Evolutionary conservation across 2,888 invertebrate species (phyloP).

Genomic region (Anticlea derivata): DNA sequence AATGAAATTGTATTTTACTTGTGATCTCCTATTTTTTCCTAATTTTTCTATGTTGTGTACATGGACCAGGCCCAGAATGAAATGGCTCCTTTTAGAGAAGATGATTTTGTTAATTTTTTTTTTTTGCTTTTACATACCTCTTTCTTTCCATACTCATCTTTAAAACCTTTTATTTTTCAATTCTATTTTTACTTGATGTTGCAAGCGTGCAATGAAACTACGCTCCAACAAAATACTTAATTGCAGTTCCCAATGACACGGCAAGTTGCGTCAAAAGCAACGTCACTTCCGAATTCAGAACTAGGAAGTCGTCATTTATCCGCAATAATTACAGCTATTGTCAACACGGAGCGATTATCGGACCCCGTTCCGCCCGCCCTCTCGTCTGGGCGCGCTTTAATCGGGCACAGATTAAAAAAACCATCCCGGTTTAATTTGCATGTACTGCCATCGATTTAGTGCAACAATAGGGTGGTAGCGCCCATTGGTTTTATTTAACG

Average conservation of each 20-base stretch:
- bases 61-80: too few species aligned
- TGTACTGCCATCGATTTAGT: constrained; percentile 53
- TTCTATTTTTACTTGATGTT: too few species aligned
- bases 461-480: constrained; percentile 47
- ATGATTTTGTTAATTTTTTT: too few species aligned
- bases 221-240: not conserved
- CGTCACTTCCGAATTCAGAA: constrained; percentile 17
- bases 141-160: too few species aligned
- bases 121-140: too few species aligned
- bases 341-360: constrained; percentile 56
- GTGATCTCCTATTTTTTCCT: too few species aligned
- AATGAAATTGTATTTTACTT: too few species aligned
- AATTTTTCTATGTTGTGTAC: too few species aligned
- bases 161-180: not conserved
- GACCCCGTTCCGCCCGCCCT: constrained; percentile 41
- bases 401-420: constrained; percentile 49
- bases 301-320: constrained; percentile 44
- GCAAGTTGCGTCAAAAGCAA: constrained; percentile 9
- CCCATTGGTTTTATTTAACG: constrained; percentile 24
- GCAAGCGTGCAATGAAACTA: not conserved
- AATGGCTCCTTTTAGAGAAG: too few species aligned
- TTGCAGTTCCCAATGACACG: not conserved
- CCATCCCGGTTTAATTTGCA: constrained; percentile 57
- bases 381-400: constrained; percentile 45
- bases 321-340: constrained; percentile 58